Evolutionary conservation across 2,888 invertebrate genomes (phyloP).

Genomic region (Heliconius charithonia): DNA sequence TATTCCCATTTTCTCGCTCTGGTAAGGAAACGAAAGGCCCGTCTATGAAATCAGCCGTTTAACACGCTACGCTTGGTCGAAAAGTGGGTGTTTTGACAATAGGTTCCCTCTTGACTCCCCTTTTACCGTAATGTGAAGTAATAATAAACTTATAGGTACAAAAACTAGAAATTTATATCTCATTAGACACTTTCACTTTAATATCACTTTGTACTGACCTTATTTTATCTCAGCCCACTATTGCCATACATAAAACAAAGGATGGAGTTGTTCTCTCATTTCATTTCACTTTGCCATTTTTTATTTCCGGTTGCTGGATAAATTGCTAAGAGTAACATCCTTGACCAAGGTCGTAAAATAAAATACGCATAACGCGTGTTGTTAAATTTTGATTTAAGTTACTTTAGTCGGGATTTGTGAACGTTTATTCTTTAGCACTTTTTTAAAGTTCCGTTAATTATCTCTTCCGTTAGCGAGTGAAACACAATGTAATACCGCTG

Average conservation of each 20-base stretch:
- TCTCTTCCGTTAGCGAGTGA: too few species aligned
- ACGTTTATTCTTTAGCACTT: not conserved
- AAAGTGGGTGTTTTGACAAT: too few species aligned
- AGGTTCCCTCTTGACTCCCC: too few species aligned
- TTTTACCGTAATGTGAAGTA: too few species aligned
- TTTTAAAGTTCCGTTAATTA: not conserved
- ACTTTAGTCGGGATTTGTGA: not conserved
- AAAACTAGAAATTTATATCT: not conserved
- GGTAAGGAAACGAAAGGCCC: too few species aligned
- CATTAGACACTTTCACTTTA: conserved; percentile 9
- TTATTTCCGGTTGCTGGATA: conserved; percentile 21
- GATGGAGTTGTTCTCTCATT: conserved; percentile 16
- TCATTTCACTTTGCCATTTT: conserved; percentile 22
- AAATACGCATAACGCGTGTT: conserved; percentile 8
- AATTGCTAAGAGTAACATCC: conserved; percentile 11
- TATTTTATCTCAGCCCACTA: conserved; percentile 20
- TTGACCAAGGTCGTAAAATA: conserved; percentile 18
- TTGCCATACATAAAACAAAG: conserved; percentile 18
- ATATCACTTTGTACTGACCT: conserved; percentile 14
- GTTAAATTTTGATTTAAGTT: conserved; percentile 17
- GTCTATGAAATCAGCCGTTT: too few species aligned
- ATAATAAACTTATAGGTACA: too few species aligned
- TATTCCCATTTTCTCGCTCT: too few species aligned
- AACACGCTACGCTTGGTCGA: too few species aligned
- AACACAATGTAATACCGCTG: too few species aligned